These are phyloP conservation scores for Bolborhynchus lineola DNA, from an alignment of 2,113 vertebrate species.

Conservation along the genomic window DNA sequence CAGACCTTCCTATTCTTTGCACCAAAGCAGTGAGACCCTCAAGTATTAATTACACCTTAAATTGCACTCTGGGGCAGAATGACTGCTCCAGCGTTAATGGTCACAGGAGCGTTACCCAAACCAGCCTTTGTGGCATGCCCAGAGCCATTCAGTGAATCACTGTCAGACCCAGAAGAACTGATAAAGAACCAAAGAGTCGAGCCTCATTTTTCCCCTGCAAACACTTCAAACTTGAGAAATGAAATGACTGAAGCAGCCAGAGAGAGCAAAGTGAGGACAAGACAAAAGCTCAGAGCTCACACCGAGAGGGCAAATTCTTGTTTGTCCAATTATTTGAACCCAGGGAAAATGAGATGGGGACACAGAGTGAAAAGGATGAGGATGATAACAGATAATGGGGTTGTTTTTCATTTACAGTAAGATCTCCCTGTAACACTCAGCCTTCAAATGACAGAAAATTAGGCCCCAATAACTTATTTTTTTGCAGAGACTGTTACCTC, in stretches of 20 bases:
- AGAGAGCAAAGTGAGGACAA: not conserved
- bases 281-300: not conserved
- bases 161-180: not conserved
- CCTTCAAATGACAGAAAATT: not conserved
- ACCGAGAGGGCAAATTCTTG: not conserved
- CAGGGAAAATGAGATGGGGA: not conserved
- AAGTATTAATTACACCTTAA: conserved; percentile 43
- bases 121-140: not conserved
- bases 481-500: not conserved
- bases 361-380: not conserved
- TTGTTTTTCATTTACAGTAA: not conserved
- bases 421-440: not conserved
- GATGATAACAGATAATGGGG: not conserved
- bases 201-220: not conserved
- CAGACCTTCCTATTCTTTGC: not conserved
- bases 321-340: not conserved
- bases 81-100: not conserved
- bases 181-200: not conserved
- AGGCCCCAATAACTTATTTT: not conserved
- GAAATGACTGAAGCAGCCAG: not conserved
- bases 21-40: not conserved
- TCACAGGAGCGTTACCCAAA: not conserved
- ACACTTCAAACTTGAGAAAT: not conserved
- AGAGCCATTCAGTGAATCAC: not conserved
- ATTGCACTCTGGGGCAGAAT: conserved; percentile 24